phyloP scores from a whole-genome alignment of 2,888 invertebrate genomes.

The Gordius sp. region DNA sequence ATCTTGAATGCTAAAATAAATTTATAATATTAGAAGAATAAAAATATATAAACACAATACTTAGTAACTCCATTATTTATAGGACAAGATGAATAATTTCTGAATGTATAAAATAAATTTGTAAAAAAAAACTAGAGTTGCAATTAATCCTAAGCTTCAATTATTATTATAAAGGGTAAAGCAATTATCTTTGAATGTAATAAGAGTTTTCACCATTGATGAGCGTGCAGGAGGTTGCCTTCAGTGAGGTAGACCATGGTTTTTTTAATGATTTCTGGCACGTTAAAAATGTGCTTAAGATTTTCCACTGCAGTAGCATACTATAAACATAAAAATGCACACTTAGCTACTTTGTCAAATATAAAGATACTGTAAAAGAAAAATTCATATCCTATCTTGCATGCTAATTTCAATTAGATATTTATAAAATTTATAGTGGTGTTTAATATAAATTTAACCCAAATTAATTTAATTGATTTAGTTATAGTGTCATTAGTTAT shows the following conservation, averaged over 20 bases:
- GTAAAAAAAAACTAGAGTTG: constrained; percentile 23
- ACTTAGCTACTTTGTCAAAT: no score
- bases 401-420: no score
- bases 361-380: no score
- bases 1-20: constrained; percentile 17
- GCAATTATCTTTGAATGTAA: constrained; percentile 14
- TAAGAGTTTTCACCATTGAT: constrained; percentile 42
- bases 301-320: constrained; percentile 93
- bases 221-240: constrained; percentile 71
- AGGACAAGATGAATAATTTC: neutral
- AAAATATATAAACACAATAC: neutral
- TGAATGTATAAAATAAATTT: constrained; percentile 16
- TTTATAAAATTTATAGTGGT: no score
- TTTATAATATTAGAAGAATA: neutral
- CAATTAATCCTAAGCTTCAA: no score
- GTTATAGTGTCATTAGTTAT: no score
- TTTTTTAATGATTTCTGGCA: constrained; percentile 76
- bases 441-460: no score
- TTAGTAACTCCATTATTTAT: neutral
- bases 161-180: neutral
- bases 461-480: no score
- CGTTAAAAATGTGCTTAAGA: constrained; percentile 82
- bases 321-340: no score
- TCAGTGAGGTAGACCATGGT: constrained; percentile 76
- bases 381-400: no score